Percentiles rank a stretch among this genome's conserved stretches.
Evolutionary conservation across 2,113 vertebrate genomes (phyloP).

Genomic region (Chrysemys picta): DNA sequence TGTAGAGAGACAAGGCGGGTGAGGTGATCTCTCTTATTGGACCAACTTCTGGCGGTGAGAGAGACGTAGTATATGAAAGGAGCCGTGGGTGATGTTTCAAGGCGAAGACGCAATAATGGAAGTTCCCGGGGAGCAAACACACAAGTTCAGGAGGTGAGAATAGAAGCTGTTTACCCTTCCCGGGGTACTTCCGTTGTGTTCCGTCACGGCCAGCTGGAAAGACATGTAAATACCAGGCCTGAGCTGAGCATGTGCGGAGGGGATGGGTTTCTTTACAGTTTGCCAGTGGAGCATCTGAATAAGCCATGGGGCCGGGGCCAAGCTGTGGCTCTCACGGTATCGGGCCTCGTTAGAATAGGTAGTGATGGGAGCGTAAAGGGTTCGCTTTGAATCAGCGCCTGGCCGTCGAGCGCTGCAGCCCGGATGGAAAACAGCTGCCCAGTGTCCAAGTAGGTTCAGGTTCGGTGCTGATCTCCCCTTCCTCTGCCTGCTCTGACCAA

Average conservation of each 20-base stretch:
- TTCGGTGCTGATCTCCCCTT: neutral
- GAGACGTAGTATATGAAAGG: neutral
- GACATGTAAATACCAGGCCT: slow-evolving; percentile 7
- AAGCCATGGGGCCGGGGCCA: neutral
- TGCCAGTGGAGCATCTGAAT: slow-evolving; percentile 45
- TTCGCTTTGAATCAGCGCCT: neutral
- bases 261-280: slow-evolving; percentile 2
- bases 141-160: neutral
- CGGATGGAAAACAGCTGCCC: neutral
- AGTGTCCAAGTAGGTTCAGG: neutral
- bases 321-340: rapidly evolving
- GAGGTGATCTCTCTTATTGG: neutral
- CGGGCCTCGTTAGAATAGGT: neutral
- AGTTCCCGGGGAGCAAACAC: slow-evolving; percentile 51
- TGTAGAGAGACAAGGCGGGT: no score
- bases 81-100: slow-evolving; percentile 62
- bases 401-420: rapidly evolving
- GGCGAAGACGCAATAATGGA: slow-evolving; percentile 53
- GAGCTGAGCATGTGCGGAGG: neutral
- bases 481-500: neutral
- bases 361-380: neutral
- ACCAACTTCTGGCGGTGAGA: neutral
- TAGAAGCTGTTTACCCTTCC: slow-evolving; percentile 50
- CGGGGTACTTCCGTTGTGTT: neutral
- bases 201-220: neutral